Evolutionary conservation across 1,140 invertebrate species (phyloP).

Genomic region (Periplaneta americana): DNA sequence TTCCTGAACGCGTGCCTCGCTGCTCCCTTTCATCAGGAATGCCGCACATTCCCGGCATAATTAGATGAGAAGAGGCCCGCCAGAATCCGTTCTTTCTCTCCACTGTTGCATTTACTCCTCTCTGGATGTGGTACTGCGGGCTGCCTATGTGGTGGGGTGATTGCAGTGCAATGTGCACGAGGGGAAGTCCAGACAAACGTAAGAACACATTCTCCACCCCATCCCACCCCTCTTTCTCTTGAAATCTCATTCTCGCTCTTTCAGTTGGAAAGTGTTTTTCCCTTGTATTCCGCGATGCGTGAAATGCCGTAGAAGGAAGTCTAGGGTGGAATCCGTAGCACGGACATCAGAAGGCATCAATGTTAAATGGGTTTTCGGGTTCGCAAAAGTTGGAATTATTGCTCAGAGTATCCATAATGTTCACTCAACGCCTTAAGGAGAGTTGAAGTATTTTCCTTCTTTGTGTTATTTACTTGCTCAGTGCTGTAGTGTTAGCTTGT

Average conservation of each 20-base stretch:
- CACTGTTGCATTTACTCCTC: neutral
- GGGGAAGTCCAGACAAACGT: neutral
- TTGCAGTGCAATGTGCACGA: neutral
- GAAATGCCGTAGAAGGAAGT: neutral
- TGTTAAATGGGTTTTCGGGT: neutral
- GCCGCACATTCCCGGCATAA: neutral
- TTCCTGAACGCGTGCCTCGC: too few relatives aligned
- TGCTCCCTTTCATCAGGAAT: neutral
- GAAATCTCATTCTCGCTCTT: neutral
- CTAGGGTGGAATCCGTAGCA: too few relatives aligned
- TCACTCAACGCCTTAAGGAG: too few relatives aligned
- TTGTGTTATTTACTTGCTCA: too few relatives aligned
- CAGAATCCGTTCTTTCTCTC: neutral
- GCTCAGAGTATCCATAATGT: too few relatives aligned
- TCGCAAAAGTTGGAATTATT: neutral
- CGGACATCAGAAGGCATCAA: neutral
- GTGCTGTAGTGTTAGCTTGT: too few relatives aligned
- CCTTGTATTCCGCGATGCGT: neutral
- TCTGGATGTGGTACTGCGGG: neutral
- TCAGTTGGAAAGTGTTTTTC: neutral
- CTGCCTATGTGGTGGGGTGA: neutral
- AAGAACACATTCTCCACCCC: neutral
- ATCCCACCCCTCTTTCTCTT: too few relatives aligned
- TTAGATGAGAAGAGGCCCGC: neutral
- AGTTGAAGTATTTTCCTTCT: too few relatives aligned